Evolutionary conservation across 1,140 invertebrate genomes (phyloP).

Genomic region (Aphelinus atriplicis): DNA sequence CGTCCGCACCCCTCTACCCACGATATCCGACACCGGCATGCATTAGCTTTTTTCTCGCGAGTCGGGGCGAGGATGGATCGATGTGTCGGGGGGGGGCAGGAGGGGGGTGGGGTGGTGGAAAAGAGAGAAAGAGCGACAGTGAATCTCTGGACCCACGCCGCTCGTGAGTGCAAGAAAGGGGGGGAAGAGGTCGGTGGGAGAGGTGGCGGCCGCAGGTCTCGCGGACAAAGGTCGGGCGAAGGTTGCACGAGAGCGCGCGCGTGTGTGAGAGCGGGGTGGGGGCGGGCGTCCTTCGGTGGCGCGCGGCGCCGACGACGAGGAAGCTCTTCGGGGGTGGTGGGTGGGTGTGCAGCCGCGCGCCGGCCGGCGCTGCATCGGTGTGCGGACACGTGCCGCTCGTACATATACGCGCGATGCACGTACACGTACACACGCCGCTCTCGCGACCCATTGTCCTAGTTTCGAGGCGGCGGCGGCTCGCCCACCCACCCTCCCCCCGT

Average conservation of each 20-base stretch:
- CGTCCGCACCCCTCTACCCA: too few relatives aligned
- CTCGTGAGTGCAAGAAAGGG: not conserved
- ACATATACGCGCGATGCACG: slow-evolving; percentile 40
- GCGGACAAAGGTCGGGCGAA: slow-evolving; percentile 46
- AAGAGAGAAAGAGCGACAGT: not conserved
- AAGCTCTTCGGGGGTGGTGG: not conserved
- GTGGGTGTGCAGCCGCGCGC: slow-evolving; percentile 6
- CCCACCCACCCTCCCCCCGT: not conserved
- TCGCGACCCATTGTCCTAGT: slow-evolving; percentile 63
- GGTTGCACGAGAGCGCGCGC: slow-evolving; percentile 37
- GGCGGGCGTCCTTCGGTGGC: slow-evolving; percentile 8
- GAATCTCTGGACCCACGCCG: not conserved
- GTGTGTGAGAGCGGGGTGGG: not conserved
- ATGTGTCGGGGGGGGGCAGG: not conserved
- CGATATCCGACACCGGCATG: too few relatives aligned
- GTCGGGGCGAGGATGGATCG: not conserved
- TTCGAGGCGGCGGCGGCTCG: slow-evolving; percentile 37
- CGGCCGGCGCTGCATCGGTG: slow-evolving; percentile 45
- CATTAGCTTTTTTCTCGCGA: not conserved
- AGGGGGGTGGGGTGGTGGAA: not conserved
- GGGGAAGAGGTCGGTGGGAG: not conserved
- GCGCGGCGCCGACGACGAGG: slow-evolving; percentile 36
- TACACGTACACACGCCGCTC: slow-evolving; percentile 41
- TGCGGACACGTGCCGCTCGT: slow-evolving; percentile 57
- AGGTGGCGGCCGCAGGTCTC: slow-evolving; percentile 10